Evolutionary conservation across 2,797 vertebrate genomes (phyloP).

Genomic region (Halcyon chelicuti): DNA sequence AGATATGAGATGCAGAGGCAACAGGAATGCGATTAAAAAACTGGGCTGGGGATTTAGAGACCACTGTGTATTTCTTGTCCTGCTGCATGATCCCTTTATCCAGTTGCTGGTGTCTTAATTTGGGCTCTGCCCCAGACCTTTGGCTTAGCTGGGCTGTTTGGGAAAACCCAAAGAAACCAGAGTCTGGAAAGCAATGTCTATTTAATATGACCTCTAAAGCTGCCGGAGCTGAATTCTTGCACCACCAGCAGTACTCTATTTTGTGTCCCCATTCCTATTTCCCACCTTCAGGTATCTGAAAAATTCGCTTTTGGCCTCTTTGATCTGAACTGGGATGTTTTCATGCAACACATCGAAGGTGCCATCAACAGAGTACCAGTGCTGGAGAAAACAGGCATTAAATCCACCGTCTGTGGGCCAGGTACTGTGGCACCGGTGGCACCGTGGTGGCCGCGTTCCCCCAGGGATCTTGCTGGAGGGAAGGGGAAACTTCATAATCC

Average conservation of each 20-base stretch:
- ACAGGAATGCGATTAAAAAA: neutral
- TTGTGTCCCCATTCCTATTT: neutral
- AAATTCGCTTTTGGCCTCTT: conserved; percentile 96
- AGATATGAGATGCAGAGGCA: neutral
- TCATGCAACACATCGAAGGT: conserved; percentile 92
- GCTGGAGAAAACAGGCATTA: conserved; percentile 92
- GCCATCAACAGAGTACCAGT: conserved; percentile 91
- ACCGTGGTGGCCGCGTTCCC: rapidly evolving
- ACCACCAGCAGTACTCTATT: neutral
- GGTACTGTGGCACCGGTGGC: conserved; percentile 72
- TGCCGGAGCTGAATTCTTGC: neutral
- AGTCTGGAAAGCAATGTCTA: neutral
- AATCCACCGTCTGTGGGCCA: conserved; percentile 97
- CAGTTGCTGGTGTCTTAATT: neutral
- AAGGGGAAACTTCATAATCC: neutral
- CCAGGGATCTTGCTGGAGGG: neutral
- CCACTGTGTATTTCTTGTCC: rapidly evolving
- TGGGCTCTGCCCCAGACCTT: neutral
- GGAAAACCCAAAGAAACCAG: neutral
- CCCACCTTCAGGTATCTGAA: conserved; percentile 86
- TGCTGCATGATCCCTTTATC: neutral
- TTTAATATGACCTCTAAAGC: rapidly evolving
- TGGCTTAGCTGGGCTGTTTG: neutral
- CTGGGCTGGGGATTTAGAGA: neutral
- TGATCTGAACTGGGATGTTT: conserved; percentile 97